Percentiles rank a stretch among this genome's conserved stretches.
These are phyloP conservation scores for Indicator maculatus DNA, from an alignment of 2,113 vertebrate species.

Conservation along the genomic window DNA sequence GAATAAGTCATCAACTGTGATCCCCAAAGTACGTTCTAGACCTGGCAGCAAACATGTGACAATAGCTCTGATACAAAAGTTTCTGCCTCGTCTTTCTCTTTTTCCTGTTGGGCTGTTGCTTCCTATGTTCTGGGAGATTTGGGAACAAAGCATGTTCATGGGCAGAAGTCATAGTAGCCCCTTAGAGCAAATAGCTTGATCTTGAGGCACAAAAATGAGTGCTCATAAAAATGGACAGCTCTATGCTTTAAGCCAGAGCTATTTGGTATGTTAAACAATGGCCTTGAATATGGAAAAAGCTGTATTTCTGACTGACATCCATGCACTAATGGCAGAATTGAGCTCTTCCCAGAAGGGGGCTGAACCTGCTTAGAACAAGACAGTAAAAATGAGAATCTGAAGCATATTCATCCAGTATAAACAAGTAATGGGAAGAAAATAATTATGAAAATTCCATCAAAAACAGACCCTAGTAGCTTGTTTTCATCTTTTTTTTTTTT, in stretches of 20 bases:
- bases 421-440: neutral
- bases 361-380: neutral
- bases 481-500: neutral
- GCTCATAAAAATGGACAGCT: neutral
- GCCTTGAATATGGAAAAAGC: neutral
- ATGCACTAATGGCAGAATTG: neutral
- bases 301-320: neutral
- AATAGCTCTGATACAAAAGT: neutral
- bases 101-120: neutral
- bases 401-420: neutral
- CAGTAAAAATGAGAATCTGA: neutral
- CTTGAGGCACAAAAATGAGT: neutral
- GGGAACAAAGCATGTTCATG: neutral
- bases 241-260: neutral
- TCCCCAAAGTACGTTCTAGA: neutral
- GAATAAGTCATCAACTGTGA: neutral
- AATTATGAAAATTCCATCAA: neutral
- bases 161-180: neutral
- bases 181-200: neutral
- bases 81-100: neutral
- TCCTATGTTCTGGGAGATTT: neutral
- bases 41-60: neutral
- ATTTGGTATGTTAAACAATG: neutral
- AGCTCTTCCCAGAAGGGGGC: neutral
- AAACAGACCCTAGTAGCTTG: neutral